Percentiles rank a stretch among this genome's conserved stretches.
Evolutionary conservation across 2,888 invertebrate genomes (phyloP).

Genomic region (Tipula vernalis): DNA sequence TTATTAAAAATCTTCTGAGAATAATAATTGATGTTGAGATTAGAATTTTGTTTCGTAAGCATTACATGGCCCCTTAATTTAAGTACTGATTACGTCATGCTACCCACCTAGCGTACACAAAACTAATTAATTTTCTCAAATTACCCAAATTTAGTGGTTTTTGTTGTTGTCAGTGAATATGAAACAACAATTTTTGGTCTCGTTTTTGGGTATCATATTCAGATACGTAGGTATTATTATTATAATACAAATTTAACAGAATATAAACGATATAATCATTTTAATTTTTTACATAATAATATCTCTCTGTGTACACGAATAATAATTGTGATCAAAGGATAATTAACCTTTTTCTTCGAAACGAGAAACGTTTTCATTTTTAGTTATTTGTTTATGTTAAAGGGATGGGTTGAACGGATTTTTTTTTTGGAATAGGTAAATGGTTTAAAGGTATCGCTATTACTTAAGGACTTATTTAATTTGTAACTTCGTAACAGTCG

Average conservation of each 20-base stretch:
- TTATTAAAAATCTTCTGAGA: neutral
- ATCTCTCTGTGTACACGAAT: too few species aligned
- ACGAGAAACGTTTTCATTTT: neutral
- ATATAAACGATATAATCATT: neutral
- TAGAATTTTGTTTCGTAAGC: neutral
- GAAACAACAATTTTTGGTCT: neutral
- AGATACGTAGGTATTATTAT: neutral
- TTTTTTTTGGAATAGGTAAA: neutral
- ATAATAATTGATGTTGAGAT: neutral
- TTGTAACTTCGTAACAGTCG: too few species aligned
- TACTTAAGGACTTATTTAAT: too few species aligned
- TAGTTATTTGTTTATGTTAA: neutral
- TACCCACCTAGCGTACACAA: neutral
- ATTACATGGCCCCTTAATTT: neutral
- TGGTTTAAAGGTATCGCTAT: neutral
- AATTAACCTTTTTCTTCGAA: neutral
- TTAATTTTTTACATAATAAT: too few species aligned
- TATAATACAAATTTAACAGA: neutral
- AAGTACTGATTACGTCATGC: neutral
- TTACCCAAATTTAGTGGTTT: too few species aligned
- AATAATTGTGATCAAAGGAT: neutral
- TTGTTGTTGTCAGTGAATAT: too few species aligned
- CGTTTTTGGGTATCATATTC: neutral
- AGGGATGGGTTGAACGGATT: neutral
- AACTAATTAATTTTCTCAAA: too few species aligned